Evolutionary conservation across 2,888 invertebrate species (phyloP), one percentile per base, ranked within the genome.

Genomic region (Amphimallon solstitiale): DNA sequence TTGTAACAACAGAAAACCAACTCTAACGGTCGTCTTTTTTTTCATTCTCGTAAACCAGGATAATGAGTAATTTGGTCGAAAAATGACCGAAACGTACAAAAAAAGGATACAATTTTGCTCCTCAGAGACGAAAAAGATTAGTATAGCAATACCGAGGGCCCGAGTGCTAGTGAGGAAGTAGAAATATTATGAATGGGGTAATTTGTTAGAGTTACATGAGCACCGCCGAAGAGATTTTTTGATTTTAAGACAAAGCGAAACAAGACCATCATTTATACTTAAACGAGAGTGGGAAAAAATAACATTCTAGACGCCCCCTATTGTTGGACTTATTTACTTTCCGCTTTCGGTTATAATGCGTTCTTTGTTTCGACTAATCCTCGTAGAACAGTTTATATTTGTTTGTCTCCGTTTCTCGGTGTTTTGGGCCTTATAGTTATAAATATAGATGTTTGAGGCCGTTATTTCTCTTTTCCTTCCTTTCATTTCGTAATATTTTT

Each of bases 141-240:
- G 17, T 35, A 23, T 51, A 14, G 35, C 34, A 35, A 51, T 17
- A 9, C 35, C 17, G 17, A 17, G 6, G 14, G 10, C 17, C n/a
- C 9, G 48, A 29, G 29, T 29, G 48, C 21, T 5, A 51, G 35
- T 15, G 35, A 51, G 35, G 51, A 51, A 51, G 51, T 35, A 35
- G 51, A 51, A 51, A 51, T 51, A 51, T 51, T 51, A 51, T 37
- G 34, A 51, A 51, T 51, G 51, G 35, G 51, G 51, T 51, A 51
- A 51, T 51, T 51, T 51, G 51, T 51, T 51, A 51, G 51, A 51
- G 51, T 35, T 51, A 51, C 51, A 51, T 35, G 35, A 51, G 51
- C 35, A 51, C 35, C 35, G 35, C 35, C 51, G 35, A 51, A 51
- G 51, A 51, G 51, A 51, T 51, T 51, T 51, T 51, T 51, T 51